Evolutionary conservation across 2,113 vertebrate species (phyloP), one percentile per base, ranked within the genome.

Genomic region (Cromileptes altivelis): DNA sequence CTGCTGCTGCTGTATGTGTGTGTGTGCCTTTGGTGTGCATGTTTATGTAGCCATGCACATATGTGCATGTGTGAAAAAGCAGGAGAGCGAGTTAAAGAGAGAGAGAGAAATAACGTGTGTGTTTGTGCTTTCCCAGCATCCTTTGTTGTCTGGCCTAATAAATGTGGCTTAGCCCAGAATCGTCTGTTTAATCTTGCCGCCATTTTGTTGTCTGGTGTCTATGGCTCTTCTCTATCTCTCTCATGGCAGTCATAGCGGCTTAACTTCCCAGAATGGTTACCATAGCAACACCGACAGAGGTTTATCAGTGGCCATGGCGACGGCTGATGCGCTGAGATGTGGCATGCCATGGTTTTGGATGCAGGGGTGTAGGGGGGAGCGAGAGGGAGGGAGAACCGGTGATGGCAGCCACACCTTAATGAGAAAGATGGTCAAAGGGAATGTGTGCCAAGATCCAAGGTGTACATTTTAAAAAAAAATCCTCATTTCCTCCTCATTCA

Each of bases 251-350:
- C 87, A 70, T 80, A 78, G 88, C 55, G 68, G 85, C 89, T 94
- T 94, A 81, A 91, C 92, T 94, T 88, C 81, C 85, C 87, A 23
- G 85, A 90, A 84, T 86, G 73, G 95, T 96, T 90, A 85, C 94
- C 90, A 94, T 95, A 53, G 91, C 89, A 93, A 96, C 95, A 87
- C 87, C 63, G 81, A 80, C 85, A 85, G 87, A 91, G 90, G 89
- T 93, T 93, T 91, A 91, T 92, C 91, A 87, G 92, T 91, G 90
- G 81, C 93, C 91, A 88, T 93, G 91, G 90, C 57, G 83, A 93
- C 73, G 50, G 87, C 82, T 89, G 90, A 91, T 93, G 91, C 86
- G 10, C 80, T 17, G 40, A 82, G 85, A 93, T 91, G 86, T 85
- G 79, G 76, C 80, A 77, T 42, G 62, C 70, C 52, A 33, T 82